These are phyloP conservation scores for Eilema griseolum DNA, from an alignment of 2,888 invertebrate genomes.

Conservation along the genomic window DNA sequence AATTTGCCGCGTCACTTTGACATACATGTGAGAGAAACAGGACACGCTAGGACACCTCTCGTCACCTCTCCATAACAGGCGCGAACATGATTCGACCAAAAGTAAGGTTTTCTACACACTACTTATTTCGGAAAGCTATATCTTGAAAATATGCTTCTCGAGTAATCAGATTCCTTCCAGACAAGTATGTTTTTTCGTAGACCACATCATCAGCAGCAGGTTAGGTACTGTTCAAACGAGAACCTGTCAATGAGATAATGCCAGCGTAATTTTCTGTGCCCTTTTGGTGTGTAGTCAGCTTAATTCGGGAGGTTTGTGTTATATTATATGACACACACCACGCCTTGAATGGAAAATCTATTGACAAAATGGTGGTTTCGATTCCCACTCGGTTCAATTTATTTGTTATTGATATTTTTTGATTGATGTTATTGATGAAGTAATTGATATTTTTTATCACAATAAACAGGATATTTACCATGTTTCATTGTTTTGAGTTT, in stretches of 20 bases:
- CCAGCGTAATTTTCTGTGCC: not conserved
- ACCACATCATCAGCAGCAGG: not conserved
- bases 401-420: too few relatives aligned
- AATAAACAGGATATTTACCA: too few relatives aligned
- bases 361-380: not conserved
- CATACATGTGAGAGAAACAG: constrained; percentile 55
- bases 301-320: constrained; percentile 19
- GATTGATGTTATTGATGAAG: too few relatives aligned
- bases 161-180: not conserved
- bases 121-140: not conserved
- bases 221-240: not conserved
- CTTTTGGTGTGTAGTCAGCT: not conserved
- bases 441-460: too few relatives aligned
- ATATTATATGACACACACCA: constrained; percentile 1
- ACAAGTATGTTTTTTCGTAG: not conserved
- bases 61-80: constrained; percentile 12
- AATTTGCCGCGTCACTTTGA: constrained; percentile 68
- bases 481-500: too few relatives aligned
- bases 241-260: not conserved
- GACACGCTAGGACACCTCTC: constrained; percentile 49
- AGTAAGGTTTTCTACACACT: constrained; percentile 17
- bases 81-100: constrained; percentile 29
- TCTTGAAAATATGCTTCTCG: not conserved
- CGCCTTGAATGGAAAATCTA: not conserved
- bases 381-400: not conserved